A percentile compares a stretch with the other conserved stretches of the same genome.
phyloP scores from a whole-genome alignment of 2,797 vertebrate genomes.

The Myotis findleyi region DNA sequence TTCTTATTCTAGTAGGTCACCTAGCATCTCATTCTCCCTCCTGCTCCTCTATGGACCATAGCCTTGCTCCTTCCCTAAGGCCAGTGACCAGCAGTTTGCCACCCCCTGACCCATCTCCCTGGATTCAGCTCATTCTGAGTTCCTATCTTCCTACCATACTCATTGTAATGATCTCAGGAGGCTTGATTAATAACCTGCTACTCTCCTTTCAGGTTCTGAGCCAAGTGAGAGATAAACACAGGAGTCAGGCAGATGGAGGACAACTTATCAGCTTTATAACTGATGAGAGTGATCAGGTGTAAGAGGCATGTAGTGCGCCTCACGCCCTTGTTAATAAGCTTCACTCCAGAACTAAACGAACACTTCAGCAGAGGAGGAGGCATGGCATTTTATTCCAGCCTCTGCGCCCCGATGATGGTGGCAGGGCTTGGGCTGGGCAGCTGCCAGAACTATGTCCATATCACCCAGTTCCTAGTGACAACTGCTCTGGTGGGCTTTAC shows the following conservation, averaged over 20 bases:
- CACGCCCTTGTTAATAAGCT: background rate
- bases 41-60: background rate
- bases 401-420: background rate
- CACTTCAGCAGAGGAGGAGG: background rate
- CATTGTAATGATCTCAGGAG: background rate
- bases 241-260: background rate
- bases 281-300: background rate
- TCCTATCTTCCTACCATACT: background rate
- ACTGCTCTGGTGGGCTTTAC: background rate
- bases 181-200: background rate
- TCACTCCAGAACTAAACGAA: background rate
- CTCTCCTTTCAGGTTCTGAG: slow-evolving; percentile 28
- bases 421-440: background rate
- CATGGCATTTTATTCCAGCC: background rate
- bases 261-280: background rate
- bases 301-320: background rate
- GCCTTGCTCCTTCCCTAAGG: background rate
- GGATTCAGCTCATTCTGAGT: background rate
- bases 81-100: background rate
- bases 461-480: background rate
- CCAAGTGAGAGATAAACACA: background rate
- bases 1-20: background rate
- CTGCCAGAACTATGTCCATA: background rate
- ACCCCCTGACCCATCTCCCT: background rate
- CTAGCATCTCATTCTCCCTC: background rate